Evolutionary conservation across 2,888 invertebrate species (phyloP).

Genomic region (Caenorhabditis auriculariae): DNA sequence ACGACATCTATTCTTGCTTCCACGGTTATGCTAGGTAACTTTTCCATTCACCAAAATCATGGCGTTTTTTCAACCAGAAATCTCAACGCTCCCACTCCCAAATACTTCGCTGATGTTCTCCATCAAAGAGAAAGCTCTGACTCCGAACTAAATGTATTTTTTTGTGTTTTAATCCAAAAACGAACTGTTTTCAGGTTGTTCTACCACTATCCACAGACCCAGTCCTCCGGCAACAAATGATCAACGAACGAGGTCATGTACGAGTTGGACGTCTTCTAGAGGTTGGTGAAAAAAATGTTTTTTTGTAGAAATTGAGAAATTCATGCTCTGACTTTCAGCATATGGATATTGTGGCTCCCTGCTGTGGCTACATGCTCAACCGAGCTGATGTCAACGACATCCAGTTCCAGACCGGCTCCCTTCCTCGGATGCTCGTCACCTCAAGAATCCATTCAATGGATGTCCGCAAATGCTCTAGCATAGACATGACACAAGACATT

Average conservation of each 20-base stretch:
- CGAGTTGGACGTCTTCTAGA: conserved; percentile 21
- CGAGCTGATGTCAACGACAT: conserved; percentile 9
- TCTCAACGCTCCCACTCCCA: conserved; percentile 3
- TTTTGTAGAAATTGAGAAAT: no score
- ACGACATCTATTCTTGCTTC: conserved; percentile 19
- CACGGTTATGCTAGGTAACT: conserved; percentile 16
- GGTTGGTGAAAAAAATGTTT: background rate
- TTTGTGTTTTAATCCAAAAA: no score
- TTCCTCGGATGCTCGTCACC: conserved; percentile 28
- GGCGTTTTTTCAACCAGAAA: conserved; percentile 3
- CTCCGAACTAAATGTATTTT: no score
- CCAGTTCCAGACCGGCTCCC: conserved; percentile 12
- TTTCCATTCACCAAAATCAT: background rate
- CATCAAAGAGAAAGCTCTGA: conserved; percentile 5
- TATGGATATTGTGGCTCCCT: conserved; percentile 25
- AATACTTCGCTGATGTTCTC: conserved; percentile 1
- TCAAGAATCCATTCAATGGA: conserved; percentile 15
- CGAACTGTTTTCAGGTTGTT: conserved; percentile 15
- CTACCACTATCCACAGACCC: conserved; percentile 18
- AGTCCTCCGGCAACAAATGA: conserved; percentile 13
- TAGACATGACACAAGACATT: conserved; percentile 17
- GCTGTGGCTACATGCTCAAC: conserved; percentile 22
- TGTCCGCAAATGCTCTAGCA: conserved; percentile 4
- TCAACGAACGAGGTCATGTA: conserved; percentile 12
- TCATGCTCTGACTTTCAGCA: background rate